These are phyloP conservation scores for Augochlora pura DNA, from an alignment of 1,140 invertebrate genomes.

Conservation along the genomic window DNA sequence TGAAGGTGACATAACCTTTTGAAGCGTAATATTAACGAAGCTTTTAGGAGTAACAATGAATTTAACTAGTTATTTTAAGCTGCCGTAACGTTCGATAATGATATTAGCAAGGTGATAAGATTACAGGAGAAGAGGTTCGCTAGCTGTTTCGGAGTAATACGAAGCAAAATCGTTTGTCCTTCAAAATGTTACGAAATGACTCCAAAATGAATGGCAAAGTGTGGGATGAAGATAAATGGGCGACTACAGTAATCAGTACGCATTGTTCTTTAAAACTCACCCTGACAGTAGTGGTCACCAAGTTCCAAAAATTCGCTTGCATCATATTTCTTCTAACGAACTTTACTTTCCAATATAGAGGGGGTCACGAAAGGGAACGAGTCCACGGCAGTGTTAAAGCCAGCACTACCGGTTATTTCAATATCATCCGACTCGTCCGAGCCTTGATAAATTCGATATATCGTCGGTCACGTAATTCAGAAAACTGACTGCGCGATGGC, in stretches of 20 bases:
- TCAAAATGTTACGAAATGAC: constrained; percentile 60
- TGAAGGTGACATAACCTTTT: constrained; percentile 54
- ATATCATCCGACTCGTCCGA: constrained; percentile 40
- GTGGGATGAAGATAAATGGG: not conserved
- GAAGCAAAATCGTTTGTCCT: constrained; percentile 34
- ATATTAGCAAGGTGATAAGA: not conserved
- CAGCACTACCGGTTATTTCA: constrained; percentile 51
- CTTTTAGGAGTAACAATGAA: constrained; percentile 1
- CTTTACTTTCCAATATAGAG: constrained; percentile 2
- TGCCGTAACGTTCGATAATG: not conserved
- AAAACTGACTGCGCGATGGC: not conserved
- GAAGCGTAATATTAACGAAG: not conserved
- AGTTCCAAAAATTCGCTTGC: constrained; percentile 77
- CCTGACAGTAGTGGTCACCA: constrained; percentile 74
- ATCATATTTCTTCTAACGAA: constrained; percentile 62
- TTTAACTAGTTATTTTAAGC: not conserved
- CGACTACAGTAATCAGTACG: not conserved
- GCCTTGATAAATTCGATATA: constrained; percentile 42
- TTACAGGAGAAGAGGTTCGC: not conserved
- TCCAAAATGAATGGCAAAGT: constrained; percentile 20
- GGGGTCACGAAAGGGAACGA: constrained; percentile 28
- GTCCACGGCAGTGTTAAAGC: constrained; percentile 26
- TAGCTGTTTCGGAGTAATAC: not conserved
- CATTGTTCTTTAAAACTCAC: constrained; percentile 61
- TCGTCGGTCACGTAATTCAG: constrained; percentile 4